Evolutionary conservation across 2,113 vertebrate genomes (phyloP).

Genomic region (Delphinus delphis): DNA sequence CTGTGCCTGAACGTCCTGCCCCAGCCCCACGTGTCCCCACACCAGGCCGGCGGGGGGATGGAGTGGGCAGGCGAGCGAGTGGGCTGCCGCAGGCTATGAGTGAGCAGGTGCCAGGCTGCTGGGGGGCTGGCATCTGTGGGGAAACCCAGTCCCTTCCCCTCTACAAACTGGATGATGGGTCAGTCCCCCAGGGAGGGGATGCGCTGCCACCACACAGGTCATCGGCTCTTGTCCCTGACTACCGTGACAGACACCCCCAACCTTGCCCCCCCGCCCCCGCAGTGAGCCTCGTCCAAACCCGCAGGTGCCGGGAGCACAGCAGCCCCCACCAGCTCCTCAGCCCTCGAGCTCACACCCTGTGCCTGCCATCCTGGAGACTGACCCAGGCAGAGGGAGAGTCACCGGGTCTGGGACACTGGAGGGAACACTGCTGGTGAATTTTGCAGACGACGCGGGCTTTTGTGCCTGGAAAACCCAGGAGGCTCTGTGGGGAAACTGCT

Average conservation of each 20-base stretch:
- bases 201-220: fast-evolving
- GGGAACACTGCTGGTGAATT: fast-evolving
- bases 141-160: not conserved
- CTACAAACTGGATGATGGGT: no score
- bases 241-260: no score
- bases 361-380: no score
- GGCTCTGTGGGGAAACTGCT: fast-evolving
- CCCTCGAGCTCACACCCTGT: not conserved
- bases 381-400: fast-evolving
- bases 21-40: not conserved
- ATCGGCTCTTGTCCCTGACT: not conserved
- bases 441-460: fast-evolving
- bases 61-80: no score
- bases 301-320: not conserved
- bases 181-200: not conserved
- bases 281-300: not conserved
- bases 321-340: not conserved
- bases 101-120: no score
- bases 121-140: fast-evolving
- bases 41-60: fast-evolving
- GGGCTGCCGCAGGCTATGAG: not conserved
- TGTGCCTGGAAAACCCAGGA: fast-evolving
- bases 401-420: fast-evolving
- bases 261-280: not conserved
- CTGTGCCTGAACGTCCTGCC: not conserved